A percentile compares a stretch with the other conserved stretches of the same genome.
These are phyloP conservation scores for Syngnathus rostellatus DNA, from an alignment of 2,797 vertebrate species.

Conservation along the genomic window DNA sequence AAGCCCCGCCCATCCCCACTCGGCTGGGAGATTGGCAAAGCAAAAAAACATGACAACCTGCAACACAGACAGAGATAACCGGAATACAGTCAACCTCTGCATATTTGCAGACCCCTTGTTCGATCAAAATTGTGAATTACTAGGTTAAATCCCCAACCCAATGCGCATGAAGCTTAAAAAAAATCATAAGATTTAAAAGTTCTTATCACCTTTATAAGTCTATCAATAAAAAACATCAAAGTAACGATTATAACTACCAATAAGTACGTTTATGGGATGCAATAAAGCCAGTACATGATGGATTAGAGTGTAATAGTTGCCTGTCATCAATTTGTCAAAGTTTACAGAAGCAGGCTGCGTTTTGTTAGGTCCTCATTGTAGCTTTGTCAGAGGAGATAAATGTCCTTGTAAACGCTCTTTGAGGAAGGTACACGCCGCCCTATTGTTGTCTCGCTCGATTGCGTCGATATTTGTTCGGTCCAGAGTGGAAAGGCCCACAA, in stretches of 20 bases:
- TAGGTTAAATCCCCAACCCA: too few species aligned
- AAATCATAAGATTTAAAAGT: not conserved
- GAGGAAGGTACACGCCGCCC: constrained; percentile 37
- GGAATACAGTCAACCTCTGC: too few species aligned
- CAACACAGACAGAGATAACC: too few species aligned
- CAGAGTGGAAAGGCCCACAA: constrained; percentile 57
- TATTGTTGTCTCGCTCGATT: constrained; percentile 45
- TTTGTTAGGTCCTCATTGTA: not conserved
- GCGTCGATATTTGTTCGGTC: constrained; percentile 54
- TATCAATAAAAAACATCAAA: not conserved
- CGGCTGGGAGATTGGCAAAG: too few species aligned
- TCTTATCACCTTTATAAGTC: not conserved
- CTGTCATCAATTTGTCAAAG: not conserved
- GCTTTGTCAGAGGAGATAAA: constrained; percentile 23
- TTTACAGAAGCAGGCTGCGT: not conserved
- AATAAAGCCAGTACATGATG: not conserved
- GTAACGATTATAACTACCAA: not conserved
- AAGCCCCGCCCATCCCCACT: too few species aligned
- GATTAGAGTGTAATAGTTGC: not conserved
- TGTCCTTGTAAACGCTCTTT: constrained; percentile 27
- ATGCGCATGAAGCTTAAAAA: not conserved
- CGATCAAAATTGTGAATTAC: too few species aligned
- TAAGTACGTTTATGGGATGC: not conserved
- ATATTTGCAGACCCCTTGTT: too few species aligned
- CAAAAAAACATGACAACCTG: too few species aligned